These are phyloP conservation scores for Tanypteryx hageni DNA, from an alignment of 2,888 invertebrate genomes.

Conservation along the genomic window DNA sequence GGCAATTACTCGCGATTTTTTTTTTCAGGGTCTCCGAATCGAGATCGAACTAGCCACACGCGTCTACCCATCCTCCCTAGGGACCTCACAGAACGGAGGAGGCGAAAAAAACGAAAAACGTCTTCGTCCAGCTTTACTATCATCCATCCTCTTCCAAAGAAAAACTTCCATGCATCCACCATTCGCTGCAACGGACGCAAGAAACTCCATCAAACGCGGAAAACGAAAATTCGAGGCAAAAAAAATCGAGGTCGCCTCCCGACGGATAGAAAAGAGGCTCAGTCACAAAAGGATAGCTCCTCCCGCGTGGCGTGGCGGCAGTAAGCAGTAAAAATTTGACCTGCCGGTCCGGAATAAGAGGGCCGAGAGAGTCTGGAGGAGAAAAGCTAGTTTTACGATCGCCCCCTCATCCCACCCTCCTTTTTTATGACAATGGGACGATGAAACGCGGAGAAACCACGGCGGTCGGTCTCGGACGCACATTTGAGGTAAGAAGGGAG, in stretches of 20 bases:
- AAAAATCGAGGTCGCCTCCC: background rate
- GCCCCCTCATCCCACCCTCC: background rate
- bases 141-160: background rate
- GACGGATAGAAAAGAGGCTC: background rate
- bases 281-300: background rate
- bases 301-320: background rate
- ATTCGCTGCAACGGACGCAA: no score
- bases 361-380: background rate
- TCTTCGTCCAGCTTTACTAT: no score
- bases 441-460: background rate
- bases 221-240: background rate
- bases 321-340: slow-evolving; percentile 12
- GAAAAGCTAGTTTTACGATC: background rate
- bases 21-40: no score
- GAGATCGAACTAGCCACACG: no score
- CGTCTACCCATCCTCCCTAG: no score
- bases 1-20: no score
- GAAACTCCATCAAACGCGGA: background rate
- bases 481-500: background rate
- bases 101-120: no score
- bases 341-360: background rate
- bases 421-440: background rate
- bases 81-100: no score
- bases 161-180: background rate
- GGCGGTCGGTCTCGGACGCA: background rate